Base-by-base conservation (phyloP, 2,113 vertebrate genomes). In the Rostratula benghalensis region DNA sequence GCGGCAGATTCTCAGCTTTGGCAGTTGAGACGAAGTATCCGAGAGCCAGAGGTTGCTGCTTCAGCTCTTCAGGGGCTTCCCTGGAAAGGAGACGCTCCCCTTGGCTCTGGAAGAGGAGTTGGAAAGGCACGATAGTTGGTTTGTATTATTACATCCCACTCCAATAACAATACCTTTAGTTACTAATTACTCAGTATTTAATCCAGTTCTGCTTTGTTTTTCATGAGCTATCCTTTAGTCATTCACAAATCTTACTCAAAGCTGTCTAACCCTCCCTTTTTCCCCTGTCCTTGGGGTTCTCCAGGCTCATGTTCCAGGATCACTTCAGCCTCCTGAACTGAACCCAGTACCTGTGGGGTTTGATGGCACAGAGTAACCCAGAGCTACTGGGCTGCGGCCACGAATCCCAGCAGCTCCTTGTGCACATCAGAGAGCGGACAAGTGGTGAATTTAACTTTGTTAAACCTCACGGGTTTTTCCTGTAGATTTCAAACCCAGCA, bases 11-110 rank as follows among this genome's bases (percentile, higher is more conserved):
- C 76, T 99, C 99, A 6, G 99, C 99, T 97, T 98, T 99, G 96
- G 99, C 99, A 63, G 99, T 99, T 31, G 99, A 99, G n/a, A 99
- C 99, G 2, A 99, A 99, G 96, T 99, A 99, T 15, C 99, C 99
- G 33, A 99, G 98, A 91, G 99, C 99, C 85, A 99, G 98, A 3
- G 99, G 99, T 92, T 99, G 99, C 97, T 99, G 99, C 97, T 99
- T 99, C 87, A 99, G 98, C 97, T 99, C 99, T 94, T 99, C 99
- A 0, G 99, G 99, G 7, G 98, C 99, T 97, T 99, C 99, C 92
- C 99, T 97, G 48, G 99, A 99, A 27, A 99, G 98, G 35, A 99
- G 98, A 68, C 99, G 98, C 94, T 99, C 99, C 11, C 99, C 99
- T 96, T 99, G 99, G 95, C 98, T 98, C 99, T 99, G 96, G 16